Base-by-base conservation (phyloP, 2,113 vertebrate genomes). In the Passer montanus region DNA sequence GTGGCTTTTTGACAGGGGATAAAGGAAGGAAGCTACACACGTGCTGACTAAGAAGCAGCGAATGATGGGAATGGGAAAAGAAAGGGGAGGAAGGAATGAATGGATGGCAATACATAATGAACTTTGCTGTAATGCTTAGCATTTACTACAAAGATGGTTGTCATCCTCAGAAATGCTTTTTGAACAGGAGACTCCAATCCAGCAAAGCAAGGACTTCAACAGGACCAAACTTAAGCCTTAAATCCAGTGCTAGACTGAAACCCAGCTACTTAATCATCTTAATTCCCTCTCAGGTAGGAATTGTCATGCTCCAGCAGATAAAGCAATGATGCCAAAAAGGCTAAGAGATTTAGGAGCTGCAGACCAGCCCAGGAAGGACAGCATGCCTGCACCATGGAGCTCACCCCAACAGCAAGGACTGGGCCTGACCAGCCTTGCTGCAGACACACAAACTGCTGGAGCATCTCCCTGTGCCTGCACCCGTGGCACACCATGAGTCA, bases 161-260 rank as follows among this genome's bases (percentile, higher is more conserved):
- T 55, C 43, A 55, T 78, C 56, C 64, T 88, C 41, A 50, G 69
- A 89, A 92, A 84, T 68, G 47, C 55, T 87, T 84, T 81, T 35
- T n/a, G 39, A 87, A 87, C 26, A 84, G 9, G 5, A 70, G 10
- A 64, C 70, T 62, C 63, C 44, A n/a, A 47, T 68, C 50, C 28
- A 78, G 44, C 55, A 84, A 86, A 68, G 63, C 39, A 62, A 70
- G 22, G 59, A 47, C 70, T 88, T 80, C 63, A 90, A 39, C 22
- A 31, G 53, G 46, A 88, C 82, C 68, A 39, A 74, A 76, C 13
- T 76, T 89, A 88, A 80, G 35, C 63, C 52, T 94, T 92, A 92
- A 93, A 93, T 92, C 85, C 85, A 35, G 30, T 84, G 64, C 82
- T 93, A 92, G 88, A 72, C 73, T 81, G 60, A 94, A 85, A 93